Evolutionary conservation across 2,113 vertebrate species (phyloP).

Genomic region (Tragulus kanchil): DNA sequence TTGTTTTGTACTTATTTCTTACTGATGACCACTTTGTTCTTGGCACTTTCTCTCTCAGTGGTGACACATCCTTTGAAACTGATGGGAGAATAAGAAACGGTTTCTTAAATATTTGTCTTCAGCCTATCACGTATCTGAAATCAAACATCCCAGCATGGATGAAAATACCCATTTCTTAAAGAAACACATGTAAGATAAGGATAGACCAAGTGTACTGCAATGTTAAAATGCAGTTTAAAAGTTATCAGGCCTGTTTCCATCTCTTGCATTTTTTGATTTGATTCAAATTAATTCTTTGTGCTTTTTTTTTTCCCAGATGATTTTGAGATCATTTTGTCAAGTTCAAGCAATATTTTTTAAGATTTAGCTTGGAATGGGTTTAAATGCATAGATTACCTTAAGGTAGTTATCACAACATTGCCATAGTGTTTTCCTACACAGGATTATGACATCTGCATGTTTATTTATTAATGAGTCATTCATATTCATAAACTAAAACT

Average conservation of each 20-base stretch:
- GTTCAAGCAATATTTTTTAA: neutral
- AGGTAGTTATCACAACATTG: neutral
- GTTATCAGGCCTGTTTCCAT: neutral
- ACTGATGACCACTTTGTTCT: neutral
- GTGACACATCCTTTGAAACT: neutral
- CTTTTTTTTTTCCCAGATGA: neutral
- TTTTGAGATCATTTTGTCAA: neutral
- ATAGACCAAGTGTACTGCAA: neutral
- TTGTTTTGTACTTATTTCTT: neutral
- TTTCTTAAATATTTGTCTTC: neutral
- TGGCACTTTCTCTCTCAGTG: neutral
- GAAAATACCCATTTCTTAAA: neutral
- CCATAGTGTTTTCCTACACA: neutral
- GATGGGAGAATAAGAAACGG: neutral
- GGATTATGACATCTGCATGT: neutral
- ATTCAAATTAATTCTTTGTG: neutral
- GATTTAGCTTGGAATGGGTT: neutral
- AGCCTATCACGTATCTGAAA: neutral
- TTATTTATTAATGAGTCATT: conserved; percentile 21
- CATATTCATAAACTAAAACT: conserved; percentile 12
- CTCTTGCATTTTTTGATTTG: neutral
- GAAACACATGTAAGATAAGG: neutral
- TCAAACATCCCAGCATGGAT: neutral
- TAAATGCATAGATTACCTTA: neutral
- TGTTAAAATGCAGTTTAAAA: neutral